phyloP scores from a whole-genome alignment of 2,888 invertebrate species.

The Dryadula phaetusa region DNA sequence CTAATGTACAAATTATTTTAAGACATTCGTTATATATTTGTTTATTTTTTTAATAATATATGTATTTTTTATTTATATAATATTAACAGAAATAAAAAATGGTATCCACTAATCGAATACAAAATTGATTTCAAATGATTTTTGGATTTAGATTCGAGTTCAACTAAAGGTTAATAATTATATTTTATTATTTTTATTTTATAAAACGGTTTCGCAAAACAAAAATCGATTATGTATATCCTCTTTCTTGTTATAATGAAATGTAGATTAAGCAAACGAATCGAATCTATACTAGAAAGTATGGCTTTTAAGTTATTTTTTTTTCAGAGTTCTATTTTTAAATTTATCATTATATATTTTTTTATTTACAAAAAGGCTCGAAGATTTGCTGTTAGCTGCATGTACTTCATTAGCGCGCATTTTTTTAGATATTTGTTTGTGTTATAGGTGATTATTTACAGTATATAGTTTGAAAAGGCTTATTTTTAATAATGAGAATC shows the following conservation, averaged over 20 bases:
- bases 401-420: slow-evolving; percentile 30
- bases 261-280: not conserved
- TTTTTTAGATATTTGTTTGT: slow-evolving; percentile 21
- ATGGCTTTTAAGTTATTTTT: not conserved
- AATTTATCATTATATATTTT: not conserved
- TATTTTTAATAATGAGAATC: not conserved
- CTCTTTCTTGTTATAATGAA: no score
- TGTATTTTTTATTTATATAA: not conserved
- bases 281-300: not conserved
- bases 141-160: no score
- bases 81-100: no score
- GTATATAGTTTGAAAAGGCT: not conserved
- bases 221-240: no score
- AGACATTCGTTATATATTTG: not conserved
- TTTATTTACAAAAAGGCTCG: slow-evolving; percentile 2
- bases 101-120: no score
- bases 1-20: slow-evolving; percentile 31
- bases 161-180: no score
- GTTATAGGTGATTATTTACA: not conserved
- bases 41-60: not conserved
- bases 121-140: no score
- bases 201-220: no score
- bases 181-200: no score
- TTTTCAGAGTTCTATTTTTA: slow-evolving; percentile 9
- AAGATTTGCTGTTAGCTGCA: slow-evolving; percentile 4